Percentiles rank a stretch among this genome's conserved stretches.
These are phyloP conservation scores for Antennarius maculatus DNA, from an alignment of 2,797 vertebrate species.

Conservation along the genomic window DNA sequence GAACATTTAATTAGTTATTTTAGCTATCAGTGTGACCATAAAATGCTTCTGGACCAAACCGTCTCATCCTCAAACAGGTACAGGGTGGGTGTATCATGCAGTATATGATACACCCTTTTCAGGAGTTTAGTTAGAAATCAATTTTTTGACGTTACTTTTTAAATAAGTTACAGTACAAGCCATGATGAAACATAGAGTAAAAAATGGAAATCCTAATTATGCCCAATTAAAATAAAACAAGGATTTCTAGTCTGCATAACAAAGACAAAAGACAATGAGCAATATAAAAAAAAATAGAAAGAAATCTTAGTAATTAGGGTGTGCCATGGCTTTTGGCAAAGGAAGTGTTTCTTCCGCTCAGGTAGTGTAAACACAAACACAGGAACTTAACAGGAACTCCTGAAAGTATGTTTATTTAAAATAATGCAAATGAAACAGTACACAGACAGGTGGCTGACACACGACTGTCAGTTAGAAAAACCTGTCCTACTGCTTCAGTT, in stretches of 20 bases:
- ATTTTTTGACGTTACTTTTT: slow-evolving; percentile 54
- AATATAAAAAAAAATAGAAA: slow-evolving; percentile 38
- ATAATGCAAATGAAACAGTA: slow-evolving; percentile 3
- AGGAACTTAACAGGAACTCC: slow-evolving; percentile 44
- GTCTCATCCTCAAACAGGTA: too few species aligned
- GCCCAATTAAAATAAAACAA: slow-evolving; percentile 70
- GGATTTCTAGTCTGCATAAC: slow-evolving; percentile 63
- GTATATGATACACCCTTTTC: neutral
- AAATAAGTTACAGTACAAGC: slow-evolving; percentile 68
- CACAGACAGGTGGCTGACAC: neutral
- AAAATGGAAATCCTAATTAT: slow-evolving; percentile 56
- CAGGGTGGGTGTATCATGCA: too few species aligned
- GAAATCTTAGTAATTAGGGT: slow-evolving; percentile 60
- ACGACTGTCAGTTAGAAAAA: slow-evolving; percentile 19
- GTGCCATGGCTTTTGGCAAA: slow-evolving; percentile 61
- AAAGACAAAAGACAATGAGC: slow-evolving; percentile 75
- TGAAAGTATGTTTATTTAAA: slow-evolving; percentile 27
- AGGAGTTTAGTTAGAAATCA: neutral
- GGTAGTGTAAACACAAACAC: slow-evolving; percentile 56
- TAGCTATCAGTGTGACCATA: neutral
- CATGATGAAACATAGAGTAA: slow-evolving; percentile 58
- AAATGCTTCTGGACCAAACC: too few species aligned
- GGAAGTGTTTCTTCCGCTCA: slow-evolving; percentile 27
- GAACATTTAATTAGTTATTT: neutral
- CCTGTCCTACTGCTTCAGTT: slow-evolving; percentile 1